These are phyloP conservation scores for Oreochromis tanganicae DNA, from an alignment of 2,113 vertebrate genomes.

Conservation along the genomic window DNA sequence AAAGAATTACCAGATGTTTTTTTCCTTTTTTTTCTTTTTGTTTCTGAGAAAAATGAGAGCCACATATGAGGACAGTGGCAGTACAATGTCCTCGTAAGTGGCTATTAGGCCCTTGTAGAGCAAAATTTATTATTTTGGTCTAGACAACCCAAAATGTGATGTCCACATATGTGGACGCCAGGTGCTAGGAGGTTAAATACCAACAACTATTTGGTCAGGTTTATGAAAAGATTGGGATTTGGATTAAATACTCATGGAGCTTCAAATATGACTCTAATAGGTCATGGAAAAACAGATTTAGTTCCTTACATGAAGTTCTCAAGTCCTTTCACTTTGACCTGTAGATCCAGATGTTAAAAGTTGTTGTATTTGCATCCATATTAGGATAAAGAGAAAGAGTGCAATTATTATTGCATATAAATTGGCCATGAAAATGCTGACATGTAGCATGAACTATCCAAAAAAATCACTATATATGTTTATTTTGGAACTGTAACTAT, in stretches of 20 bases:
- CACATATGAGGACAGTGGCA: background rate
- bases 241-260: background rate
- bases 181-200: background rate
- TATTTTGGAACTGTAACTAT: background rate
- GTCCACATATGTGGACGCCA: background rate
- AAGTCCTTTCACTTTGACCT: background rate
- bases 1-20: background rate
- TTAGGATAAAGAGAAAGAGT: background rate
- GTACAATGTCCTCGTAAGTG: background rate
- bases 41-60: background rate
- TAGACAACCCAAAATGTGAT: background rate
- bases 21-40: background rate
- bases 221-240: background rate
- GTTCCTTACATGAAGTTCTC: background rate
- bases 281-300: background rate
- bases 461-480: background rate
- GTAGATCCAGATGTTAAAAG: background rate
- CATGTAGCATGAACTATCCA: background rate
- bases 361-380: background rate
- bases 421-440: background rate
- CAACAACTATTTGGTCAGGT: background rate
- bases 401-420: background rate
- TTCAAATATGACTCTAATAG: background rate
- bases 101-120: background rate
- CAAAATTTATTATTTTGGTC: background rate